Base-by-base conservation (phyloP, 2,797 vertebrate species). In the Mus spretus region DNA sequence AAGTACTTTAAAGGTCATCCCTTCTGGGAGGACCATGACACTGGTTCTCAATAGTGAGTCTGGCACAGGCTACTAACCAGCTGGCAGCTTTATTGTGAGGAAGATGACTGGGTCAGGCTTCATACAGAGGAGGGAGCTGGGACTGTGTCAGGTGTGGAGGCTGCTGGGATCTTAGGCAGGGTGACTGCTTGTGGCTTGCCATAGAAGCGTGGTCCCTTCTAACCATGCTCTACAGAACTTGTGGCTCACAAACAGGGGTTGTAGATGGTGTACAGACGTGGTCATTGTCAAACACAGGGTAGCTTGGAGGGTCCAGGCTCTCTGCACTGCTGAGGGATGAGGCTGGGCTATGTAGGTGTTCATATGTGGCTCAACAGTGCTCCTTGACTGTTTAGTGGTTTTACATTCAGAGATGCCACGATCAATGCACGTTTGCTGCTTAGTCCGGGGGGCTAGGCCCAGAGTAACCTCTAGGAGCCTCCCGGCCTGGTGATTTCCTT, bases 401-500 rank as follows among this genome's bases (percentile, higher is more conserved):
- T 96, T 80, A 44, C n/a, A 14, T 53, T 91, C 78, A 72, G 47
- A 72, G 63, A 86, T 1, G 40, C 83, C 88, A 75, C 80, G 86
- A 55, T 57, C 40, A 28, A 37, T 72, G 34, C 7, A 2, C 80
- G 31, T 89, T 72, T 87, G 90, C 50, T 93, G 79, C 75, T 34
- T 7, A 6, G 59, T n/a, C 91, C 37, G 37, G 70, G 82, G 26
- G 10, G 15, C 63, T n/a, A 89, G 72, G 82, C 83, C 74, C 55
- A 57, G 80, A 37, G 77, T 90, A 91, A 93, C 83, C 90, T 91
- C 93, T 77, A 75, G 93, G 92, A 70, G n/a, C 82, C 91, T 94
- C 80, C 75, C 83, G 93, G 88, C 53, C 84, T 81, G n/a, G n/a
- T 24, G 78, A 79, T 88, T 81, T 94, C 81, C 91, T 92, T 93